These are phyloP conservation scores for Ormyrus labotus DNA, from an alignment of 2,888 invertebrate genomes.

Conservation along the genomic window DNA sequence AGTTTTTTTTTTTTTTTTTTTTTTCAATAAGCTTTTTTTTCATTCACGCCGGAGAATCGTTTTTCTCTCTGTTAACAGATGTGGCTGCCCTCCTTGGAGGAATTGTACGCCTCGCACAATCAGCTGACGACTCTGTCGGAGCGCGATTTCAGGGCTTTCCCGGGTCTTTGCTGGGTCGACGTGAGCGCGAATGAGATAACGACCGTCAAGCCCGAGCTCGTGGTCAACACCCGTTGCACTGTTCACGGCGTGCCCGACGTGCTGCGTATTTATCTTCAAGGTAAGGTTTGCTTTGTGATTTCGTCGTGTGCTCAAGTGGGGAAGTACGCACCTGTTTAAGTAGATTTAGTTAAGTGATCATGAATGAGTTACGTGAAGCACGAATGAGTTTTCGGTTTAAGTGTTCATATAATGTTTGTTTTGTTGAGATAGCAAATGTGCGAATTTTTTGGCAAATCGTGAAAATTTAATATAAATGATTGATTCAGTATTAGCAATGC, in stretches of 20 bases:
- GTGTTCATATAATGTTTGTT: no score
- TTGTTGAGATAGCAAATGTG: no score
- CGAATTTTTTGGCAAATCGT: no score
- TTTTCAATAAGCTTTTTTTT: neutral
- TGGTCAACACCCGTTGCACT: slow-evolving; percentile 87
- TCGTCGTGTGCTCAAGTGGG: neutral
- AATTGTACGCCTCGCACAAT: slow-evolving; percentile 87
- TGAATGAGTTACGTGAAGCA: no score
- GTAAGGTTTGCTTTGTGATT: slow-evolving; percentile 75
- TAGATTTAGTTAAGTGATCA: no score
- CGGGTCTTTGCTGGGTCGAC: slow-evolving; percentile 88
- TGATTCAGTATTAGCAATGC: no score
- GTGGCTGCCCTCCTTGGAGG: slow-evolving; percentile 85
- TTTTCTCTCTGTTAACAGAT: slow-evolving; percentile 77
- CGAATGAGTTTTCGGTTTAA: no score
- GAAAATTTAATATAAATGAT: no score
- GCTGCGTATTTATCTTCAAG: slow-evolving; percentile 87
- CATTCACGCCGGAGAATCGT: neutral
- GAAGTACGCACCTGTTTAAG: neutral
- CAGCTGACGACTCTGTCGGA: slow-evolving; percentile 83
- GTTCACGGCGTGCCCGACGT: slow-evolving; percentile 87
- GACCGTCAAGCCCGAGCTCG: slow-evolving; percentile 84
- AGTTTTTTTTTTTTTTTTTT: neutral
- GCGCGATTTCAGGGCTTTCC: slow-evolving; percentile 89
- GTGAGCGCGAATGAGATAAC: slow-evolving; percentile 87